These are phyloP conservation scores for Lanius collurio DNA, from an alignment of 2,113 vertebrate species.

Conservation along the genomic window DNA sequence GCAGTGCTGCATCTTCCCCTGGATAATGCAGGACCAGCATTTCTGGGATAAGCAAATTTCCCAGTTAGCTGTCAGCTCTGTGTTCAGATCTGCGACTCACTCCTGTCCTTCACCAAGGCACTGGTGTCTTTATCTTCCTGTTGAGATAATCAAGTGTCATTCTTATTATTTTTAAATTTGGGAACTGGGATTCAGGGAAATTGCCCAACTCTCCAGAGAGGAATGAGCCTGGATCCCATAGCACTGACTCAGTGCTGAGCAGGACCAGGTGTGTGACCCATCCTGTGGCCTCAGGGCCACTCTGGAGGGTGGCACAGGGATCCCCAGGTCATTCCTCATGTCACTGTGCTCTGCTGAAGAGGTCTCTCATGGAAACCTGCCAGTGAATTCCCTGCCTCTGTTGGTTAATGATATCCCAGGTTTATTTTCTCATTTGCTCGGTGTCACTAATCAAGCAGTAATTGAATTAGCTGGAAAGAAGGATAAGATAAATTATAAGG, in stretches of 20 bases:
- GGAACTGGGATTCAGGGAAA: background rate
- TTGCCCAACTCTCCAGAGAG: background rate
- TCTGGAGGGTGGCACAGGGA: background rate
- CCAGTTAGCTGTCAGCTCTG: background rate
- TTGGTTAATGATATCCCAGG: background rate
- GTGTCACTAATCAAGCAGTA: constrained; percentile 22
- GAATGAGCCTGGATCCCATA: background rate
- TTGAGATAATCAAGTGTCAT: background rate
- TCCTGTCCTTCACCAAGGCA: background rate
- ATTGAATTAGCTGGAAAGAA: constrained; percentile 39
- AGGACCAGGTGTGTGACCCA: fast-evolving
- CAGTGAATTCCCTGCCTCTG: background rate
- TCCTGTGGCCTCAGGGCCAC: background rate
- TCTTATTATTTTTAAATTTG: background rate
- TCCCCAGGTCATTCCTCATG: background rate
- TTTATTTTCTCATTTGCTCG: constrained; percentile 8
- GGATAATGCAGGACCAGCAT: background rate
- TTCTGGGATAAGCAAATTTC: background rate
- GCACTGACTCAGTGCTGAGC: background rate
- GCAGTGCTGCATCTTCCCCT: background rate
- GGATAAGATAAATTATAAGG: background rate
- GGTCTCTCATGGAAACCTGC: background rate
- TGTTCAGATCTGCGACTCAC: background rate
- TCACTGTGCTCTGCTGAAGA: background rate
- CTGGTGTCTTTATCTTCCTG: background rate